Percentiles rank a stretch among this genome's conserved stretches.
Evolutionary conservation across 2,113 vertebrate species (phyloP).

Genomic region (Psettodes erumei): DNA sequence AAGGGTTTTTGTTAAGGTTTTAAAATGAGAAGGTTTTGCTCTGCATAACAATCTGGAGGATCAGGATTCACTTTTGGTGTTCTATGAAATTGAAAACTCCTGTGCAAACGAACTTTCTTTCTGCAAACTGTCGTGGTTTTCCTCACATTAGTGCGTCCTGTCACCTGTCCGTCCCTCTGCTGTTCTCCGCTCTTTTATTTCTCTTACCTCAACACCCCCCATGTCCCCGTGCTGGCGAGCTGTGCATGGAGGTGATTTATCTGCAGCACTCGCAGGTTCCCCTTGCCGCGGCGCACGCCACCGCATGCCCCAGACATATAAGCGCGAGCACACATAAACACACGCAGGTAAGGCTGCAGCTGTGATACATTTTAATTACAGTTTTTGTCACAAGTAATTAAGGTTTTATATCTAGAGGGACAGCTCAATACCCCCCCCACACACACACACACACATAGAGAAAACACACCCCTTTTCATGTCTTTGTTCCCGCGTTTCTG

Average conservation of each 20-base stretch:
- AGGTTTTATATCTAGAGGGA: conserved; percentile 87
- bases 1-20: conserved; percentile 10
- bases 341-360: conserved; percentile 86
- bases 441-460: conserved; percentile 20
- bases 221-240: conserved; percentile 79
- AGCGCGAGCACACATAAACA: conserved; percentile 45
- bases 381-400: conserved; percentile 96
- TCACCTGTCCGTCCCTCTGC: conserved; percentile 29
- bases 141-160: conserved; percentile 3
- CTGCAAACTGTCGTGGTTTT: neutral
- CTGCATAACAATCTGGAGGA: neutral
- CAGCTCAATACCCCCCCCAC: conserved; percentile 68
- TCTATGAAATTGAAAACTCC: neutral
- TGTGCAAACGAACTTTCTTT: neutral
- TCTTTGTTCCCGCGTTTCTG: neutral
- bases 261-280: conserved; percentile 85
- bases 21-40: neutral
- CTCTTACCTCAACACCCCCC: conserved; percentile 36
- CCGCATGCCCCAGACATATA: conserved; percentile 62
- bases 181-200: conserved; percentile 34
- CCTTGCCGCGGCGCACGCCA: conserved; percentile 63
- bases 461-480: conserved; percentile 6
- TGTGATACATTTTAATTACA: conserved; percentile 96
- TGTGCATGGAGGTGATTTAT: conserved; percentile 86
- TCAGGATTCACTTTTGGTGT: neutral